Conservation (phyloP, 2,888 invertebrate genomes). For the Stramonita haemastoma region DNA sequence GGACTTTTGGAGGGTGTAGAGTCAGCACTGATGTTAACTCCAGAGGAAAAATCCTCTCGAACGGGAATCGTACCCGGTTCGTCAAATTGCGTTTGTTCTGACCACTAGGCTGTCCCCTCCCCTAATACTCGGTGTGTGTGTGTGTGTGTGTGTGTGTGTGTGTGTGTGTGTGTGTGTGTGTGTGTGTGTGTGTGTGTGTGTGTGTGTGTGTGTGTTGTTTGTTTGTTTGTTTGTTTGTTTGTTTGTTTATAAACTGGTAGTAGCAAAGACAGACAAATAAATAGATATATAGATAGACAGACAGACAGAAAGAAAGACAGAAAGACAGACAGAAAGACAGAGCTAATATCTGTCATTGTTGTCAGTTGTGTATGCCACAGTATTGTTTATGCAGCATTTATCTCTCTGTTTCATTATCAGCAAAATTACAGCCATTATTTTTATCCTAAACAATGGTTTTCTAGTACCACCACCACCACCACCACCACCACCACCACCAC, state of each 20-base stretch:
- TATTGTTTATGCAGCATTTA: neutral
- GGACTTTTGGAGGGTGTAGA: too few species aligned
- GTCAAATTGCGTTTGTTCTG: too few species aligned
- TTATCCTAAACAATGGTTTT: neutral
- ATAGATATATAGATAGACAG: neutral
- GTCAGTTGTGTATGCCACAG: neutral
- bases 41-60: too few species aligned
- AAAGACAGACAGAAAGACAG: neutral
- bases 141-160: neutral
- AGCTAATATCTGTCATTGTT: neutral
- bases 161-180: slow-evolving; percentile 15
- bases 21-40: too few species aligned
- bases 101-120: too few species aligned
- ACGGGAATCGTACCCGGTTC: too few species aligned
- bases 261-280: neutral
- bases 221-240: too few species aligned
- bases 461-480: neutral
- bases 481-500: neutral
- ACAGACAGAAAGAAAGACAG: neutral
- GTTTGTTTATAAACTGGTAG: neutral
- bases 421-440: too few species aligned
- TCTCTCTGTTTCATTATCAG: too few species aligned
- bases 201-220: slow-evolving; percentile 7
- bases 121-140: neutral
- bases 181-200: slow-evolving; percentile 14